These are phyloP conservation scores for Oligia fasciuncula DNA, from an alignment of 2,888 invertebrate genomes.

Conservation along the genomic window DNA sequence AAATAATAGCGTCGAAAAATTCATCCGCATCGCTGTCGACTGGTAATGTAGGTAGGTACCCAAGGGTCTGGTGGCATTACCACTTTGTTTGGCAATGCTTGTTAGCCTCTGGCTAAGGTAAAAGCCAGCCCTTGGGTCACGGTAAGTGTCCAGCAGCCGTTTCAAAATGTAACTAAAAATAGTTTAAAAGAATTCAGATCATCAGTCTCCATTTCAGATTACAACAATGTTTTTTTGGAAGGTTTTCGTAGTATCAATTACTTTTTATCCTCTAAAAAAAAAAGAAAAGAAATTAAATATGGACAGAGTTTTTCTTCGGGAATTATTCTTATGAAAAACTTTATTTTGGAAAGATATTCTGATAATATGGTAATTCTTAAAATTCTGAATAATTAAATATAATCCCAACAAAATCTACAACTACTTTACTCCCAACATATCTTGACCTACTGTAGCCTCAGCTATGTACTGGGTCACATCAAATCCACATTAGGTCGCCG, in stretches of 20 bases:
- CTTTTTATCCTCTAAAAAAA: constrained; percentile 5
- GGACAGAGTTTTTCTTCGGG: neutral
- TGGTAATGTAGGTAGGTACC: too few species aligned
- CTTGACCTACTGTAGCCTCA: constrained; percentile 40
- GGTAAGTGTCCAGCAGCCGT: too few species aligned
- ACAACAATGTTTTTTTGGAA: neutral
- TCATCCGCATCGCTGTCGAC: too few species aligned
- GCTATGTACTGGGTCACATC: constrained; percentile 22
- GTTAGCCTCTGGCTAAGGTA: too few species aligned
- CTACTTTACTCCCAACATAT: neutral
- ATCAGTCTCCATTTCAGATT: neutral
- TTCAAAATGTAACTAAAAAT: neutral
- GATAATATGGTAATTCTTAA: neutral
- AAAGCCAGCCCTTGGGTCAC: too few species aligned
- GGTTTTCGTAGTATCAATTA: constrained; percentile 6
- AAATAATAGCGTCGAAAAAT: too few species aligned
- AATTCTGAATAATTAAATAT: neutral
- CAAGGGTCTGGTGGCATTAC: too few species aligned
- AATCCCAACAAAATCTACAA: neutral
- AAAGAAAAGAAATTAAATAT: constrained; percentile 2
- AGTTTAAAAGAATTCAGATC: neutral
- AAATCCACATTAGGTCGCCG: constrained; percentile 43
- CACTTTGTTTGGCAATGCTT: too few species aligned
- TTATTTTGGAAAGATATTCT: neutral
- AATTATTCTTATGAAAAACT: neutral